These are phyloP conservation scores for Tortricodes alternella DNA, from an alignment of 2,888 invertebrate species.

Conservation along the genomic window DNA sequence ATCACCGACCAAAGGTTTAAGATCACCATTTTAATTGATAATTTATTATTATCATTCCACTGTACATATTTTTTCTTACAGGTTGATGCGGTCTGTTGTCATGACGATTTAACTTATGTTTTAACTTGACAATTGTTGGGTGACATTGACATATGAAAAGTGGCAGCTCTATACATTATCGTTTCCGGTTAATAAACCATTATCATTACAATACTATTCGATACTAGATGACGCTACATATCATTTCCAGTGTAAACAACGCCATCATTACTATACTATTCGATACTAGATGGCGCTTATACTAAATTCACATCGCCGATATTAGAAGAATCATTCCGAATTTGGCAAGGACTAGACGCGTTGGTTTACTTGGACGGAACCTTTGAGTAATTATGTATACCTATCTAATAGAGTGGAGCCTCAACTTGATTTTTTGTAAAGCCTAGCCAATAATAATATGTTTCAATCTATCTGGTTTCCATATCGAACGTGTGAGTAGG, in stretches of 20 bases:
- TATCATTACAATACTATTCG: background rate
- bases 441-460: too few relatives aligned
- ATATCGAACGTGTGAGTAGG: too few relatives aligned
- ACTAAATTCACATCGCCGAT: background rate
- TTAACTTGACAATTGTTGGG: background rate
- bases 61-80: too few relatives aligned
- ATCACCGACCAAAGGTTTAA: constrained; percentile 69
- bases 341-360: too few relatives aligned
- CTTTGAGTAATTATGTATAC: too few relatives aligned
- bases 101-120: constrained; percentile 38
- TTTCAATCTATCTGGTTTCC: too few relatives aligned
- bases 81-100: constrained; percentile 42
- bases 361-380: too few relatives aligned
- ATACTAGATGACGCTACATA: constrained; percentile 1
- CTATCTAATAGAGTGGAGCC: too few relatives aligned
- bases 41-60: constrained; percentile 28
- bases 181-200: background rate
- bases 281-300: background rate
- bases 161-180: background rate
- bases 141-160: constrained; percentile 9
- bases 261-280: background rate
- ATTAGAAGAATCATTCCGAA: background rate
- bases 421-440: too few relatives aligned
- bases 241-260: background rate
- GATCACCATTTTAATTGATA: constrained; percentile 57